Percentiles rank a stretch among this genome's conserved stretches.
These are phyloP conservation scores for Hypotaenidia philippensis DNA, from an alignment of 2,797 vertebrate species.

Conservation along the genomic window DNA sequence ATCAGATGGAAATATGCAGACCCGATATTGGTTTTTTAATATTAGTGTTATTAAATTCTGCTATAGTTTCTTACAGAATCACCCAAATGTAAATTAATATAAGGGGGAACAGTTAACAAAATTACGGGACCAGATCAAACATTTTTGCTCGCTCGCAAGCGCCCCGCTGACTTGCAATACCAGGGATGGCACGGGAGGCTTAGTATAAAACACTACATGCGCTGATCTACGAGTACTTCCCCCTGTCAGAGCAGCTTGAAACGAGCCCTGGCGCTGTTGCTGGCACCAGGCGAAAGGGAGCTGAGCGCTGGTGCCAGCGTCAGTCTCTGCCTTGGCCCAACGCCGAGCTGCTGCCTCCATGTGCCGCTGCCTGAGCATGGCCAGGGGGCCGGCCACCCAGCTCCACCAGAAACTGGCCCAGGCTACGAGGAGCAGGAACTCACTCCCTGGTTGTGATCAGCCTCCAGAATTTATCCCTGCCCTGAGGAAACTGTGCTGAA, in stretches of 20 bases:
- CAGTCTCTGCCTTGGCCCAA: neutral
- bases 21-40: slow-evolving; percentile 66
- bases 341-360: fast-evolving
- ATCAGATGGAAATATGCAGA: slow-evolving; percentile 71
- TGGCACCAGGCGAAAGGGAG: neutral
- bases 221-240: neutral
- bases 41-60: slow-evolving; percentile 66
- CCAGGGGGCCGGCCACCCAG: neutral
- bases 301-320: fast-evolving
- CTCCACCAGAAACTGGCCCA: fast-evolving
- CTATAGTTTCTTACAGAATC: slow-evolving; percentile 39
- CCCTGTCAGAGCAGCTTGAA: neutral
- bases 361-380: fast-evolving
- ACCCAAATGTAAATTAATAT: slow-evolving; percentile 69
- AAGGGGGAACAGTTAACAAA: slow-evolving; percentile 57
- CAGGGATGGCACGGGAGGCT: neutral
- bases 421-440: neutral
- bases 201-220: neutral
- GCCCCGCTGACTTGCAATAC: neutral
- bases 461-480: neutral
- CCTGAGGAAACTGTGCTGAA: neutral
- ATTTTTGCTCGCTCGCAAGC: neutral
- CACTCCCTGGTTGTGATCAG: neutral
- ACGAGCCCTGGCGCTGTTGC: neutral
- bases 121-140: slow-evolving; percentile 55